Evolutionary conservation across 1,140 invertebrate species (phyloP), one percentile per base, ranked within the genome.

Genomic region (Coenobita brevimanus): DNA sequence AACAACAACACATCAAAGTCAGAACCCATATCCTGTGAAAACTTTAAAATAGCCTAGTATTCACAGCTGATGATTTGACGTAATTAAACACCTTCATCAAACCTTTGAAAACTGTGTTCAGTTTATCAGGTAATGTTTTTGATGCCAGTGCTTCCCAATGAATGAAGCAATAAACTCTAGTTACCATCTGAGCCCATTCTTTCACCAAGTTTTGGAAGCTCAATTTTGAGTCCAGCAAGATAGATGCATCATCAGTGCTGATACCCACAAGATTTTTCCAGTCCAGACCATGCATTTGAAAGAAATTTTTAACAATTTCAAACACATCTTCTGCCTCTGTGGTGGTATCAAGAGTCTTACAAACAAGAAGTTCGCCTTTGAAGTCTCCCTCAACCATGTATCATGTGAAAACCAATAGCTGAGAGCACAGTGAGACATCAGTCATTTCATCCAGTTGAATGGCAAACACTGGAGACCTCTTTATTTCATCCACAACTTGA

Each of bases 281-380:
- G 36, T 57, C 46, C 76, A 57, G 46, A 80, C 50, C 46, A 80
- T 80, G 15, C 60, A 3, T 30, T 80, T 80, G 4, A 1, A 57
- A 10, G n/a, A 80, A 80, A 80, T 80, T 80, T 3, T 57, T 60
- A 80, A 80, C 54, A 80, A 80, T 80, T 80, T 80, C 0, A 50
- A 78, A 46, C 38, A 43, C 75, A 78, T 33, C 75, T 30, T 50
- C 15, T 30, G 6, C 27, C 46, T 0, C 60, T 80, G 46, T 57
- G n/a, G n/a, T n/a, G n/a, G n/a, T n/a, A n/a, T n/a, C n/a, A n/a
- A n/a, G n/a, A n/a, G n/a, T n/a, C n/a, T n/a, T n/a, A n/a, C n/a
- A n/a, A n/a, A n/a, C n/a, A n/a, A n/a, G n/a, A n/a, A n/a, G n/a
- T n/a, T n/a, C n/a, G n/a, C n/a, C n/a, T n/a, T n/a, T n/a, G n/a